Evolutionary conservation across 2,113 vertebrate species (phyloP).

Genomic region (Ctenomys sociabilis): DNA sequence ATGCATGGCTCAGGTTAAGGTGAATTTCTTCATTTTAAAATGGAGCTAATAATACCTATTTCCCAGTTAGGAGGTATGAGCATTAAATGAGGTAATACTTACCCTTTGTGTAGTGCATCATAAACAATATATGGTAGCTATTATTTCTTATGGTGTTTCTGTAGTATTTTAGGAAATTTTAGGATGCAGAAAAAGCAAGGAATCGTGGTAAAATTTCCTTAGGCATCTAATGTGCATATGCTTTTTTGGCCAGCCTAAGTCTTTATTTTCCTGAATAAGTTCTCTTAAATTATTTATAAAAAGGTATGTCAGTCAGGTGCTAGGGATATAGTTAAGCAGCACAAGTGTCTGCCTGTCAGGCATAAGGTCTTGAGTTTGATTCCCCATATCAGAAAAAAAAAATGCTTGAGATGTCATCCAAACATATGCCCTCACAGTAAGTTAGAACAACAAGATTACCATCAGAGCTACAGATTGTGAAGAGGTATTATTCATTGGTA

Average conservation of each 20-base stretch:
- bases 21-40: not conserved
- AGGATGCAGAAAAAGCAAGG: not conserved
- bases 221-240: not conserved
- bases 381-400: too few species aligned
- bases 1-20: not conserved
- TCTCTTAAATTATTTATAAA: not conserved
- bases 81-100: slow-evolving; percentile 35
- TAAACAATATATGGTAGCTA: not conserved
- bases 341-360: too few species aligned
- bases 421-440: not conserved
- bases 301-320: too few species aligned
- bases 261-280: not conserved
- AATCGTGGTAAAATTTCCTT: slow-evolving; percentile 52
- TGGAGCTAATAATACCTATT: not conserved
- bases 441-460: not conserved
- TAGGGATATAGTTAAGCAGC: too few species aligned
- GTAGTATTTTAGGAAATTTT: slow-evolving; percentile 18
- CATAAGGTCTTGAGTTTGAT: too few species aligned
- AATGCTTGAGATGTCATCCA: not conserved
- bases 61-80: slow-evolving; percentile 18
- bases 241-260: slow-evolving; percentile 17
- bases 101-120: not conserved
- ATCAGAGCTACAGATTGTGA: not conserved
- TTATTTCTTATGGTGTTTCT: slow-evolving; percentile 41
- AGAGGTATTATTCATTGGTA: not conserved